Percentiles rank a stretch among this genome's conserved stretches.
Conservation (phyloP, 2,113 vertebrate species). For the Octodon degus region DNA sequence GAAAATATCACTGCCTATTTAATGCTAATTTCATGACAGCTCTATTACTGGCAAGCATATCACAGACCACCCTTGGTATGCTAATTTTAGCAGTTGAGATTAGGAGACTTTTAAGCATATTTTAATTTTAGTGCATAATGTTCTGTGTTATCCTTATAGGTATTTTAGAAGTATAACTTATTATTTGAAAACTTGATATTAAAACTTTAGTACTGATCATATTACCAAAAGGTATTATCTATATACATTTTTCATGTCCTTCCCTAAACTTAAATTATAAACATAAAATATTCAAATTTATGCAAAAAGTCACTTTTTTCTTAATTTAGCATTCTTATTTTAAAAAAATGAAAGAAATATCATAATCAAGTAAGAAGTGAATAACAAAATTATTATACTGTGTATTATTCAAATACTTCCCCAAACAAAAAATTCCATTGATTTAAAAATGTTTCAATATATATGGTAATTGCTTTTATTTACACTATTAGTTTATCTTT, state of each 20-base stretch:
- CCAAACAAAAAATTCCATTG: background rate
- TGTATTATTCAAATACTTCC: background rate
- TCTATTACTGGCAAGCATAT: background rate
- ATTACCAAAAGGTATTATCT: background rate
- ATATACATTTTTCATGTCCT: background rate
- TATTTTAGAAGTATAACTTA: background rate
- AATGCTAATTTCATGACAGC: background rate
- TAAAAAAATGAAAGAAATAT: background rate
- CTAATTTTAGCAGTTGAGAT: background rate
- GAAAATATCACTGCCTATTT: background rate
- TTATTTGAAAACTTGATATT: background rate
- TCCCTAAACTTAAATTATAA: background rate
- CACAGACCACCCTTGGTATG: rapidly evolving
- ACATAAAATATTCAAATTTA: background rate
- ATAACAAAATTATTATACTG: background rate
- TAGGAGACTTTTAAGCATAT: background rate
- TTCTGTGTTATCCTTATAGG: background rate
- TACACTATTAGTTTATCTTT: background rate
- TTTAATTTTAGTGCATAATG: background rate
- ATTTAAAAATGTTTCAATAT: background rate
- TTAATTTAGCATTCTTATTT: background rate
- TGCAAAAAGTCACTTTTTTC: background rate
- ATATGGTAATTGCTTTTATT: background rate
- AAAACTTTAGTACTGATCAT: background rate
- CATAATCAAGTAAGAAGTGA: background rate